Percentiles rank a stretch among this genome's conserved stretches.
These are phyloP conservation scores for Cairina moschata DNA, from an alignment of 2,113 vertebrate species.

Conservation along the genomic window DNA sequence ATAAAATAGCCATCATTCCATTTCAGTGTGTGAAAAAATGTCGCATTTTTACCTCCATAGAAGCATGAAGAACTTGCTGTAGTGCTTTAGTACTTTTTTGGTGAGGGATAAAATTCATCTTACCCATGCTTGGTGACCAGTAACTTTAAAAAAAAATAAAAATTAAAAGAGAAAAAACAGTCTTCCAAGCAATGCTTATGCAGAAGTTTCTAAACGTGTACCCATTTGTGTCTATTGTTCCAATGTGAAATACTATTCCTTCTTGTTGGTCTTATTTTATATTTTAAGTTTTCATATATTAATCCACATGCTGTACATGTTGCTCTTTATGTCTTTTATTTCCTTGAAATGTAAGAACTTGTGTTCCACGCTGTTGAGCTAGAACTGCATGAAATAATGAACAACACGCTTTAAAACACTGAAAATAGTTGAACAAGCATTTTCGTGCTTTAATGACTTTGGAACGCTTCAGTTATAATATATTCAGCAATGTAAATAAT, in stretches of 20 bases:
- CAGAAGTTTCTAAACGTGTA: neutral
- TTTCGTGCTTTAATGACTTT: neutral
- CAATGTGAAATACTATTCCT: neutral
- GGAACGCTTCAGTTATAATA: neutral
- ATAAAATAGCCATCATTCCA: neutral
- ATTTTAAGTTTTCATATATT: neutral
- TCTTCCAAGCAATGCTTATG: neutral
- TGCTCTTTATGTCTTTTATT: neutral
- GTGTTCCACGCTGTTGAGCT: neutral
- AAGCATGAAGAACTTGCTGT: neutral
- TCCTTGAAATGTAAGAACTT: neutral
- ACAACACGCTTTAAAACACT: neutral
- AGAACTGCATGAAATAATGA: neutral
- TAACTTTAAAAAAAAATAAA: neutral
- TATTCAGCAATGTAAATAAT: neutral
- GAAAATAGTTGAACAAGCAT: neutral
- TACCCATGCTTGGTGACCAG: neutral
- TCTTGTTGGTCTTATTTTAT: neutral
- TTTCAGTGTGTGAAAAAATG: neutral
- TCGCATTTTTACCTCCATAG: neutral
- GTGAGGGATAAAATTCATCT: neutral
- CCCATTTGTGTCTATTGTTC: neutral
- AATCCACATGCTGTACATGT: neutral
- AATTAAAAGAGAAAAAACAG: neutral
- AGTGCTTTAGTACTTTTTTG: neutral